Base-by-base conservation (phyloP, 2,888 invertebrate species). In the Psococerastis gibbosa region DNA sequence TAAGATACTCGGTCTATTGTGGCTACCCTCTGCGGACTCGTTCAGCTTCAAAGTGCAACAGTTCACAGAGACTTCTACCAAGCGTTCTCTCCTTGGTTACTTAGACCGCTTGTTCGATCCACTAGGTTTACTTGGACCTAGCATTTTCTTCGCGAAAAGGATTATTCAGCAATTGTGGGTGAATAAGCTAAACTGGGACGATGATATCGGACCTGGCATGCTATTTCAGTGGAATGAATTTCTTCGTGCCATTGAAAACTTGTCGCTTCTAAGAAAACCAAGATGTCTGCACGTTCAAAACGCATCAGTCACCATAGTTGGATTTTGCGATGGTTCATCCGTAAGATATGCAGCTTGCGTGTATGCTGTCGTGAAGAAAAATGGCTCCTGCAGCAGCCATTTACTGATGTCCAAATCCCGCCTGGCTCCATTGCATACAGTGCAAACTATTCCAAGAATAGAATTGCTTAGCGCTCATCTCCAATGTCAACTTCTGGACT, bases 31-130 rank as follows among this genome's bases (percentile, higher is more conserved):
- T n/a, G 5, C 35, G n/a, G 43, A 43, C 35, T 9, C n/a, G n/a
- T 31, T 31, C n/a, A 11, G 9, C n/a, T 31, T 11, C 31, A 11
- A 11, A 11, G 31, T 31, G 9, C 9, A 31, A n/a, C 9, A 31
- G n/a, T 31, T 31, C n/a, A 11, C 31, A 31, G 31, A n/a, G n/a
- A 31, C 9, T 11, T 31, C 9, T n/a, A 43, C 44, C 13, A 43
- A 43, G 16, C 13, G 22, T 6, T 17, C 18, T 41, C 23, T 22
- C n/a, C 22, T 43, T 3, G 35, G 22, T 4, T 35, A 42, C 16
- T 20, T 43, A 18, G 44, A 35, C 15, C 18, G 44, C 20, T 15
- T 42, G 5, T 43, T 35, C n/a, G 44, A 43, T 16, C 44, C 44
- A 13, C 41, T 43, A 22, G 44, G 45, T 20, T 43, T 33, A 17